Conservation (phyloP, 2,888 invertebrate genomes). For the Ectemnius continuus region DNA sequence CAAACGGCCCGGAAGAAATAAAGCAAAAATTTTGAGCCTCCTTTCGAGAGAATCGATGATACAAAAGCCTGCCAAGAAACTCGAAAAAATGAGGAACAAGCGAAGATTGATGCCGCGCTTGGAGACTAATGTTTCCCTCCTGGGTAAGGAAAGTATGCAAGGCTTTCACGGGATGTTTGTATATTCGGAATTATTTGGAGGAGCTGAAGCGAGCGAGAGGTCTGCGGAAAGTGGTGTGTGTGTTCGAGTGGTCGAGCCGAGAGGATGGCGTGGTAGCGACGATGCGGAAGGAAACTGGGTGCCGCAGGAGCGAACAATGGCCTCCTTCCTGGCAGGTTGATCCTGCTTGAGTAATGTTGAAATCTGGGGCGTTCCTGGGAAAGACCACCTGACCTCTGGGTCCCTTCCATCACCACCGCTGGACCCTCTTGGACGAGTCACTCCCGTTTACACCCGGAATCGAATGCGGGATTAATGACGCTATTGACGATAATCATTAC, state of each 20-base stretch:
- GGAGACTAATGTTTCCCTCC: neutral
- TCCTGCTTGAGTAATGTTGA: slow-evolving; percentile 78
- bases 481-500: slow-evolving; percentile 10
- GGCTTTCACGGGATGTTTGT: neutral
- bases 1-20: neutral
- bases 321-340: slow-evolving; percentile 74
- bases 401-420: slow-evolving; percentile 55
- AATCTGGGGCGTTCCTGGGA: slow-evolving; percentile 78
- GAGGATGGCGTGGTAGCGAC: slow-evolving; percentile 44
- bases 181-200: slow-evolving; percentile 11
- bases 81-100: neutral
- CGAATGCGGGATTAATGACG: slow-evolving; percentile 50
- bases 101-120: slow-evolving; percentile 7
- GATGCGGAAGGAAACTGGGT: slow-evolving; percentile 63
- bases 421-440: slow-evolving; percentile 61
- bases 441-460: slow-evolving; percentile 45
- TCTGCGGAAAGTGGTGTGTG: slow-evolving; percentile 30
- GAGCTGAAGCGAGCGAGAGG: slow-evolving; percentile 12
- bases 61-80: neutral
- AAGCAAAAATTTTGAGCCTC: neutral
- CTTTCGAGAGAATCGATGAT: neutral
- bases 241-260: slow-evolving; percentile 38
- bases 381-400: slow-evolving; percentile 72
- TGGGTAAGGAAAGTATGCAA: neutral
- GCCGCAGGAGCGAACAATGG: slow-evolving; percentile 71